Evolutionary conservation across 2,888 invertebrate genomes (phyloP).

Genomic region (Drosophila histrio): DNA sequence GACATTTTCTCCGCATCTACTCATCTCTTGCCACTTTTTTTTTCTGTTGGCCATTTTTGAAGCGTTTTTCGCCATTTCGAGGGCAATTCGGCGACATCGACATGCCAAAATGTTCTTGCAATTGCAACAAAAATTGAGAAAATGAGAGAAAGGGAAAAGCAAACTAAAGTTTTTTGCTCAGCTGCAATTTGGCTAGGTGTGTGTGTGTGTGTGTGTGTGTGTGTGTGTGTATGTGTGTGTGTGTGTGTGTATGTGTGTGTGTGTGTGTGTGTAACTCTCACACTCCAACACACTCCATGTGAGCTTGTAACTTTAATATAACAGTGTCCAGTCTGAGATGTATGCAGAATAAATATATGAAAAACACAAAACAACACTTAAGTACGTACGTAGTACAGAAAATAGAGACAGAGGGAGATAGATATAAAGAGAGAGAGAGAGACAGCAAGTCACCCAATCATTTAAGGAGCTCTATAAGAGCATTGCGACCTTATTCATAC

Average conservation of each 20-base stretch:
- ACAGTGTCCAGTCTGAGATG: neutral
- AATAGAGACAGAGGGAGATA: neutral
- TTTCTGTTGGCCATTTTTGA: neutral
- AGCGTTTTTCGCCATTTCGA: constrained; percentile 5
- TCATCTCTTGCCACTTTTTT: neutral
- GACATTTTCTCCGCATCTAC: constrained; percentile 5
- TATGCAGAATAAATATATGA: neutral
- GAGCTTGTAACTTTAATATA: neutral
- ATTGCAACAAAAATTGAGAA: neutral
- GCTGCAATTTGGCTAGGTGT: neutral
- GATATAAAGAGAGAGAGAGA: neutral
- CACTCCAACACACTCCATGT: no score
- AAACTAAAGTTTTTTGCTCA: neutral
- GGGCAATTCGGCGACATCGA: constrained; percentile 13
- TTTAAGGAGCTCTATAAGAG: constrained; percentile 5
- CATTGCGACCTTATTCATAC: neutral
- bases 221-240: neutral
- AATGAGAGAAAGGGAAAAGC: constrained; percentile 1
- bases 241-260: neutral
- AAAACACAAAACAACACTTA: neutral
- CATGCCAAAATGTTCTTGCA: constrained; percentile 28
- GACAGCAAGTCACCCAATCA: neutral
- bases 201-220: neutral
- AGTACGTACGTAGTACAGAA: neutral
- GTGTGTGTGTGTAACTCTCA: neutral